Percentiles rank a stretch among this genome's conserved stretches.
Conservation (phyloP, 37 sponge, comb jelly and placozoan species). For the Agelas oroides region DNA sequence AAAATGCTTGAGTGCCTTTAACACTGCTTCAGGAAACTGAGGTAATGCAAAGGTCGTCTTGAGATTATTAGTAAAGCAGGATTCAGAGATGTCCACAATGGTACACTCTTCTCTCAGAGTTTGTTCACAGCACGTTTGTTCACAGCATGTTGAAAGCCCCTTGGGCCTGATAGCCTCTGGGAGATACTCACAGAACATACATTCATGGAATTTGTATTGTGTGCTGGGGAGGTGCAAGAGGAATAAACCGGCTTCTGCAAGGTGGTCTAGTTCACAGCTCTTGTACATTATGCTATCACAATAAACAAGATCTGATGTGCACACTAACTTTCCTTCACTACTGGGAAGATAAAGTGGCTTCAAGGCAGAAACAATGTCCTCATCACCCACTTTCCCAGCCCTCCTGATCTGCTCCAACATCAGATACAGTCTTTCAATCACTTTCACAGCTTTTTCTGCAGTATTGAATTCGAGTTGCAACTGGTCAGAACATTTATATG, state of each 20-base stretch:
- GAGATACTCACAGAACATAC: neutral
- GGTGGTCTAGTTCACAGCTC: neutral
- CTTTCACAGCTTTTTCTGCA: neutral
- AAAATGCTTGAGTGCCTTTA: too few relatives aligned
- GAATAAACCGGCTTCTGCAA: neutral
- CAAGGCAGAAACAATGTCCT: too few relatives aligned
- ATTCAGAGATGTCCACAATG: too few relatives aligned
- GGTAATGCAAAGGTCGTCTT: too few relatives aligned
- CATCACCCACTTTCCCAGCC: too few relatives aligned
- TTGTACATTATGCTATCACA: neutral
- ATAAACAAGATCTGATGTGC: neutral
- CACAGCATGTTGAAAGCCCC: neutral
- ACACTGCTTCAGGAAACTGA: too few relatives aligned
- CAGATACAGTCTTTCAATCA: neutral
- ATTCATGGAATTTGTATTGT: neutral
- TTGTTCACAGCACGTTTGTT: too few relatives aligned
- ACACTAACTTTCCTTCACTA: too few relatives aligned
- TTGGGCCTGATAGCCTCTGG: neutral
- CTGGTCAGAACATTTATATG: neutral
- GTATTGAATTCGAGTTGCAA: neutral
- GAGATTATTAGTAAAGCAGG: too few relatives aligned
- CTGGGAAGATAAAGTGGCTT: too few relatives aligned
- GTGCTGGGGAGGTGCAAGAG: too few relatives aligned
- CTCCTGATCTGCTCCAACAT: neutral
- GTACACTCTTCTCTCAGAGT: neutral